Conservation (phyloP, 2,797 vertebrate species). For the Semotilus atromaculatus region DNA sequence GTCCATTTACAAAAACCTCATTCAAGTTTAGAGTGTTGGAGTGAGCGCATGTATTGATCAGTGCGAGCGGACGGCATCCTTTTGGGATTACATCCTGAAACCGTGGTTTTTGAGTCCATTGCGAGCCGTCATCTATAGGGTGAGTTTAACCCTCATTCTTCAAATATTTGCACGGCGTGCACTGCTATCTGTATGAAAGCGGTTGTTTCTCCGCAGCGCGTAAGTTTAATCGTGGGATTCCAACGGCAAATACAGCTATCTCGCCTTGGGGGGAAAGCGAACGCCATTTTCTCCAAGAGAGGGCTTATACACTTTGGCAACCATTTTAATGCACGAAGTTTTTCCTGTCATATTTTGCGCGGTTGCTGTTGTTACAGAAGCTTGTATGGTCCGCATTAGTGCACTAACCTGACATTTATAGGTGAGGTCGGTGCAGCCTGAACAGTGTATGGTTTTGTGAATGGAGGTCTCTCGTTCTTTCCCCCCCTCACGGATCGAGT, state of each 20-base stretch:
- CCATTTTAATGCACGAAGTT: slow-evolving; percentile 65
- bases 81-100: slow-evolving; percentile 68
- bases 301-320: slow-evolving; percentile 68
- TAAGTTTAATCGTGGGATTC: slow-evolving; percentile 55
- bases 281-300: slow-evolving; percentile 77
- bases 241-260: slow-evolving; percentile 59
- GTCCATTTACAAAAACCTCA: slow-evolving; percentile 76
- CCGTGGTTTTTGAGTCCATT: slow-evolving; percentile 23
- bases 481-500: slow-evolving; percentile 75
- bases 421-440: slow-evolving; percentile 42
- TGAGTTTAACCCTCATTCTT: slow-evolving; percentile 61
- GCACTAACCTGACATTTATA: slow-evolving; percentile 50
- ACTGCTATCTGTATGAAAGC: background rate
- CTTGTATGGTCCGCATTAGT: background rate
- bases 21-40: slow-evolving; percentile 77
- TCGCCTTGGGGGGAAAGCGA: slow-evolving; percentile 60
- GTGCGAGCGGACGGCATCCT: slow-evolving; percentile 33
- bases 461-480: slow-evolving; percentile 69
- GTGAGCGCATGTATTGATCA: slow-evolving; percentile 54
- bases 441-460: slow-evolving; percentile 75
- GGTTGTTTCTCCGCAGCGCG: slow-evolving; percentile 4
- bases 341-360: background rate
- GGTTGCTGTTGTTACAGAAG: background rate
- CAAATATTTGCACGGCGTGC: background rate
- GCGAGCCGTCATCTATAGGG: slow-evolving; percentile 57